These are phyloP conservation scores for Malurus cyaneus DNA, from an alignment of 2,113 vertebrate genomes.

Conservation along the genomic window DNA sequence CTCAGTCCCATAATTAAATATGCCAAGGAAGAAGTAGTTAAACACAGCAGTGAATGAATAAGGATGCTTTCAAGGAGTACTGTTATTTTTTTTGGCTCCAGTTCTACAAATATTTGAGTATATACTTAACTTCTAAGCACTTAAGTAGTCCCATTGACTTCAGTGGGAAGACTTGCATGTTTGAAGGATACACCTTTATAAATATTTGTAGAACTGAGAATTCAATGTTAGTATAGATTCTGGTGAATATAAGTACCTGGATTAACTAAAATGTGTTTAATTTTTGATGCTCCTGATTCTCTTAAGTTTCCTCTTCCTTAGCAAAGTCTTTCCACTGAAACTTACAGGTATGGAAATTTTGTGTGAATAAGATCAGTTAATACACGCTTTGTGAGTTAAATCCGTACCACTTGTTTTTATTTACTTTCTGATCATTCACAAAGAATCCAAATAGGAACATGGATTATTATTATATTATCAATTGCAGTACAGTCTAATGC, in stretches of 20 bases:
- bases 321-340: not conserved
- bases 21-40: not conserved
- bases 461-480: not conserved
- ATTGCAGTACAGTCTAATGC: not conserved
- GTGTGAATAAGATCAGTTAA: not conserved
- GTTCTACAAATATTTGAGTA: conserved; percentile 26
- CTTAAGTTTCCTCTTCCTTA: not conserved
- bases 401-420: not conserved
- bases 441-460: not conserved
- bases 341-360: not conserved
- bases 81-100: conserved; percentile 2
- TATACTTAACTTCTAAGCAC: conserved; percentile 5
- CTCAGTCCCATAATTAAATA: not conserved
- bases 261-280: not conserved
- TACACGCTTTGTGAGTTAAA: not conserved
- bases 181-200: not conserved
- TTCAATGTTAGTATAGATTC: not conserved
- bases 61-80: not conserved
- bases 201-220: conserved; percentile 5
- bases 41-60: not conserved
- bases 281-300: not conserved
- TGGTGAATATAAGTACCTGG: not conserved
- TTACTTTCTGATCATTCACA: not conserved
- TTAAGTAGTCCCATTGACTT: not conserved
- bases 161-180: not conserved